Evolutionary conservation across 1,140 invertebrate genomes (phyloP), one percentile per base, ranked within the genome.

Genomic region (Chionoecetes opilio): DNA sequence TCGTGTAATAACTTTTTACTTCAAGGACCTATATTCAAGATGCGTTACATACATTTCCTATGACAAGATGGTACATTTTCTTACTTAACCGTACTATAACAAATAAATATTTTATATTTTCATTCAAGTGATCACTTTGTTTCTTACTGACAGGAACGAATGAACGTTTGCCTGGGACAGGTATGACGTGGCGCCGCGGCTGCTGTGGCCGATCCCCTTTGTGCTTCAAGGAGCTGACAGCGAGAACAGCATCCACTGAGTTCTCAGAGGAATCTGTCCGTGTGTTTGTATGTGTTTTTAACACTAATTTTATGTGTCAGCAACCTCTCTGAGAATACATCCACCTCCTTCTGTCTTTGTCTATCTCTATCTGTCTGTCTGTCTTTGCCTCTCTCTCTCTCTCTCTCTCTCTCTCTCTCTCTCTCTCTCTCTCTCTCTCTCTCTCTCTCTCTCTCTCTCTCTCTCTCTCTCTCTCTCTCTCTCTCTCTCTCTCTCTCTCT

Each of bases 171-270:
- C 1, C 11, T n/a, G 63, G 8, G 63, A 21, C 21, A 26, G 63
- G 8, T 2, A 21, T n/a, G 63, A 21, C 63, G 63, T 53, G 46
- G 2, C 46, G 46, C 46, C 21, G 9, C 46, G 46, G 46, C 46
- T 53, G 46, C 46, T 75, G 63, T 75, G 63, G 63, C 63, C n/a
- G 63, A 26, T 75, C 63, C 63, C 63, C 63, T 75, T 75, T n/a
- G 63, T n/a, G 63, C n/a, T n/a, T 26, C n/a, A n/a, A 5, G 63
- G 63, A 75, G 63, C 63, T 53, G 46, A 53, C 46, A 1, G 46
- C 46, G 11, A 75, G 63, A 75, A 21, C n/a, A 75, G 46, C 46
- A 9, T 75, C 63, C 63, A 75, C 21, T 5, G 63, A n/a, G 21
- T 26, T 75, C 63, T 75, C 63, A 75, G 63, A 26, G n/a, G 63